Percentiles rank a stretch among this genome's conserved stretches.
Evolutionary conservation across 2,113 vertebrate species (phyloP).

Genomic region (Triplophysa dalaica): DNA sequence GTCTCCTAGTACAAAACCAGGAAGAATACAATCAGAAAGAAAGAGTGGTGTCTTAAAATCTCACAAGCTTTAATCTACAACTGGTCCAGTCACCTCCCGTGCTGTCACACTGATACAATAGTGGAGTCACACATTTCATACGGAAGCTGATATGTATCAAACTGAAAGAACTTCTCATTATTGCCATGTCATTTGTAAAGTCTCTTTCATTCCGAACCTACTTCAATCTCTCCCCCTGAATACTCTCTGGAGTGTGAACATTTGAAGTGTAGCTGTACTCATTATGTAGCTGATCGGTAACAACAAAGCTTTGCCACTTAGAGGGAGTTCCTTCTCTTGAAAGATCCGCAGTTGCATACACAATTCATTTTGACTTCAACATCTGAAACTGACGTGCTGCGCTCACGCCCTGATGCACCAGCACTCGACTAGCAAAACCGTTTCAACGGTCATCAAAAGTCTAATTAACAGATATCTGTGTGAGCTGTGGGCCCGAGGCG

Average conservation of each 20-base stretch:
- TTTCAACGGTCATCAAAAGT: constrained; percentile 69
- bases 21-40: neutral
- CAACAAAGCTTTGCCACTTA: constrained; percentile 28
- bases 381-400: neutral
- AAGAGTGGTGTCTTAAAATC: constrained; percentile 19
- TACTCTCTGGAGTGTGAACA: constrained; percentile 21
- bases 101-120: constrained; percentile 4
- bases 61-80: constrained; percentile 6
- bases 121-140: constrained; percentile 3
- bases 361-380: neutral
- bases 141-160: constrained; percentile 14
- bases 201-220: constrained; percentile 29
- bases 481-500: constrained; percentile 68
- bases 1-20: constrained; percentile 51
- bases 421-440: constrained; percentile 54
- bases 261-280: constrained; percentile 31
- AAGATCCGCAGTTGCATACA: neutral
- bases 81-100: neutral
- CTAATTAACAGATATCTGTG: constrained; percentile 76
- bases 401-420: constrained; percentile 21
- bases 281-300: constrained; percentile 32
- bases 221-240: constrained; percentile 16
- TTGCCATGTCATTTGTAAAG: constrained; percentile 9
- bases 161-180: constrained; percentile 29
- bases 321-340: constrained; percentile 14